phyloP scores from a whole-genome alignment of 2,113 vertebrate genomes.

The Podilymbus podiceps region DNA sequence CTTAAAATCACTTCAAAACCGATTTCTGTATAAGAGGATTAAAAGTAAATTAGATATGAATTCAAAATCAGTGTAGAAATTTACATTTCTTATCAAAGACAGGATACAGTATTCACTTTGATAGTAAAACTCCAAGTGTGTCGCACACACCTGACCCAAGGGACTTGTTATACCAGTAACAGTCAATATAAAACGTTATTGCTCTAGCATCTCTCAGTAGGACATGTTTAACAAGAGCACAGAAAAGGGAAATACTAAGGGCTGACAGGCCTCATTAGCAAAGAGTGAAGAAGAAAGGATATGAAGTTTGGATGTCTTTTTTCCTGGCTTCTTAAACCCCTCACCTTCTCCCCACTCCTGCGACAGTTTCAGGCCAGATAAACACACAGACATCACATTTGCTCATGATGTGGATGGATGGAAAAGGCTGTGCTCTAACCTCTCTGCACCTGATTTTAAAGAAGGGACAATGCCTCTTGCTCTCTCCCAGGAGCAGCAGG shows the following conservation, averaged over 20 bases:
- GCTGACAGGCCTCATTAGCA: conserved; percentile 18
- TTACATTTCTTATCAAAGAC: conserved; percentile 68
- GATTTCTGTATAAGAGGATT: conserved; percentile 68
- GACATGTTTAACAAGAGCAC: conserved; percentile 27
- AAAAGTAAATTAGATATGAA: conserved; percentile 72
- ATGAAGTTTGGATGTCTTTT: background rate
- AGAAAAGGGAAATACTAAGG: background rate
- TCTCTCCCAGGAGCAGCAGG: background rate
- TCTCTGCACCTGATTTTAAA: background rate
- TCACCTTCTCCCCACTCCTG: background rate
- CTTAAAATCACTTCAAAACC: conserved; percentile 76
- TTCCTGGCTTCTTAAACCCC: conserved; percentile 4
- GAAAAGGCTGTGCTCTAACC: background rate
- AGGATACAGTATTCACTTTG: conserved; percentile 64
- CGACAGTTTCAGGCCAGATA: background rate
- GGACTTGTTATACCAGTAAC: conserved; percentile 44
- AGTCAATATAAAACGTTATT: conserved; percentile 76
- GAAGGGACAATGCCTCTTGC: background rate
- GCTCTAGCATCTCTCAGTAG: conserved; percentile 72
- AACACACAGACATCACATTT: background rate
- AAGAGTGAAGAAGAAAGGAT: conserved; percentile 15
- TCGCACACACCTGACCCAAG: background rate
- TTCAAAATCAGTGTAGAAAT: conserved; percentile 79
- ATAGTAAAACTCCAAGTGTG: conserved; percentile 31
- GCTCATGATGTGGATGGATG: background rate